phyloP scores from a whole-genome alignment of 2,888 invertebrate species.

The Galerucella nymphaeae region DNA sequence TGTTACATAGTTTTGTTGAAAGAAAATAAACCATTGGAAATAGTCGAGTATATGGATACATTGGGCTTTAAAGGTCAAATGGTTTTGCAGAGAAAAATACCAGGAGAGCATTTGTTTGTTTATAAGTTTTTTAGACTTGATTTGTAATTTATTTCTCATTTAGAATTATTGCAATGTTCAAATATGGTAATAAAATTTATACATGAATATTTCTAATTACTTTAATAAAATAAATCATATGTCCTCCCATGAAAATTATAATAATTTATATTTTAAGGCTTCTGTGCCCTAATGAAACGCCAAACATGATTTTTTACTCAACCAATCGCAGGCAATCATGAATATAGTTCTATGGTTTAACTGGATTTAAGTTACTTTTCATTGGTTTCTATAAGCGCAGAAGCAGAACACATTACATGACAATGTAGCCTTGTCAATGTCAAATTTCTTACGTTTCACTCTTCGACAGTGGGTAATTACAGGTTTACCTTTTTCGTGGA shows the following conservation, averaged over 20 bases:
- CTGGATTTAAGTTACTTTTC: not conserved
- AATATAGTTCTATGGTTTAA: not conserved
- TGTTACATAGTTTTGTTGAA: conserved; percentile 90
- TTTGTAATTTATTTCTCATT: not conserved
- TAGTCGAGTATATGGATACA: conserved; percentile 70
- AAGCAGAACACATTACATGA: not conserved
- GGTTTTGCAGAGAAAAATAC: conserved; percentile 80
- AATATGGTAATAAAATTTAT: no score
- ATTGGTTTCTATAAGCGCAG: not conserved
- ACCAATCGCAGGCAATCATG: not conserved
- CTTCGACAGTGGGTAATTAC: not conserved
- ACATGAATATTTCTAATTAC: no score
- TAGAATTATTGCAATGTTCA: no score
- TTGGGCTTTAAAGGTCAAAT: conserved; percentile 71
- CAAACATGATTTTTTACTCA: not conserved
- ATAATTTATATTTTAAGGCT: no score
- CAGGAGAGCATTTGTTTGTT: conserved; percentile 88
- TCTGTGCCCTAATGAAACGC: not conserved
- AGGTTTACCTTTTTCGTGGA: conserved; percentile 31
- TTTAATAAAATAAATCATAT: no score
- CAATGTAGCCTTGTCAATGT: not conserved
- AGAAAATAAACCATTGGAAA: conserved; percentile 86
- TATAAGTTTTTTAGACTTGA: conserved; percentile 70
- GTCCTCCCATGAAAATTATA: no score
- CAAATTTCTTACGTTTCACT: conserved; percentile 1